These are phyloP conservation scores for Channa striata DNA, from an alignment of 2,797 vertebrate genomes.

Conservation along the genomic window DNA sequence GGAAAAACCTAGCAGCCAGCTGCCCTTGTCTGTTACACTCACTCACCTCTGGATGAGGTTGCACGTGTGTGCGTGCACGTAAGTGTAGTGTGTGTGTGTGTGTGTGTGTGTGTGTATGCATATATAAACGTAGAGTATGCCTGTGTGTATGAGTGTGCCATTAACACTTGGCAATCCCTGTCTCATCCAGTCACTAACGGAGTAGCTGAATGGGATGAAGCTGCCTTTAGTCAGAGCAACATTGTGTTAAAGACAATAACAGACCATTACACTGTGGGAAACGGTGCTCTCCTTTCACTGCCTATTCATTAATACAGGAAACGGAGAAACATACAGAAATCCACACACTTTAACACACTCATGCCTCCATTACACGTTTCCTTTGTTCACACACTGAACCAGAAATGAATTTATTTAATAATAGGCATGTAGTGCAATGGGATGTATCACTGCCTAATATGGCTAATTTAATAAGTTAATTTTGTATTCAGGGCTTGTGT, in stretches of 20 bases:
- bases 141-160: slow-evolving; percentile 5
- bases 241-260: slow-evolving; percentile 68
- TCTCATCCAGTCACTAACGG: slow-evolving; percentile 54
- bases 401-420: slow-evolving; percentile 41
- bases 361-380: slow-evolving; percentile 48
- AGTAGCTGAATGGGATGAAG: slow-evolving; percentile 51
- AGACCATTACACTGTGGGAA: slow-evolving; percentile 67
- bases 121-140: not conserved
- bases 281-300: slow-evolving; percentile 43
- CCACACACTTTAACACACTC: slow-evolving; percentile 41
- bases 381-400: slow-evolving; percentile 60
- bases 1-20: slow-evolving; percentile 70
- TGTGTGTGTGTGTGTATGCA: not conserved
- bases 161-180: slow-evolving; percentile 67
- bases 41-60: slow-evolving; percentile 60
- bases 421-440: slow-evolving; percentile 30
- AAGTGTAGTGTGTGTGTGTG: slow-evolving; percentile 12
- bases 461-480: slow-evolving; percentile 53
- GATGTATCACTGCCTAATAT: slow-evolving; percentile 46
- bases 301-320: slow-evolving; percentile 72
- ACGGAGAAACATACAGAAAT: slow-evolving; percentile 63
- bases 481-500: slow-evolving; percentile 44
- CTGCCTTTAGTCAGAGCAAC: slow-evolving; percentile 42
- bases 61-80: slow-evolving; percentile 4
- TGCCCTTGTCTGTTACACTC: slow-evolving; percentile 69